A percentile compares a stretch with the other conserved stretches of the same genome.
phyloP scores from a whole-genome alignment of 2,888 invertebrate species.

The Portevinia maculata region DNA sequence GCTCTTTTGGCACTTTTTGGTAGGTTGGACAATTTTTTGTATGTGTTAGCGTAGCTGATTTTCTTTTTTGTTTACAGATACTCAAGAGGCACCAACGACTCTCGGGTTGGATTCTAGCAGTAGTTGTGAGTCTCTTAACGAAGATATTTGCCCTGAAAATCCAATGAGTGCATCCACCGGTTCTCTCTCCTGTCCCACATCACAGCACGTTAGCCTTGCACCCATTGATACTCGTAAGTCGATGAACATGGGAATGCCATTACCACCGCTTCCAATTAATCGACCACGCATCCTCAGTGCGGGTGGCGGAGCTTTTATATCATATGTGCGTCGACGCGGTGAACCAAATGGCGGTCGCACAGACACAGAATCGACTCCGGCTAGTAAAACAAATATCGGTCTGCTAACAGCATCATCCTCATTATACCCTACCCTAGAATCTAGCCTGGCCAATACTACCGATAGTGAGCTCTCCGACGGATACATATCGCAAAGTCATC shows the following conservation, averaged over 20 bases:
- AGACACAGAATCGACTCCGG: slow-evolving; percentile 81
- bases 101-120: slow-evolving; percentile 92
- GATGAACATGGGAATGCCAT: slow-evolving; percentile 79
- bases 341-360: slow-evolving; percentile 94
- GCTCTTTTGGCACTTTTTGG: slow-evolving; percentile 96
- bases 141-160: slow-evolving; percentile 84
- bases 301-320: slow-evolving; percentile 93
- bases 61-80: slow-evolving; percentile 85
- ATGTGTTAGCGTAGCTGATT: neutral
- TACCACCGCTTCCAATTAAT: slow-evolving; percentile 85
- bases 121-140: slow-evolving; percentile 89
- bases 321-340: slow-evolving; percentile 93
- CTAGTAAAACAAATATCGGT: slow-evolving; percentile 75
- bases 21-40: slow-evolving; percentile 82
- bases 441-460: slow-evolving; percentile 82
- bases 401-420: slow-evolving; percentile 69
- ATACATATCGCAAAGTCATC: slow-evolving; percentile 80
- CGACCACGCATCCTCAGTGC: slow-evolving; percentile 82
- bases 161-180: slow-evolving; percentile 83
- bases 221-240: slow-evolving; percentile 83
- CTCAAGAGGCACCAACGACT: slow-evolving; percentile 96
- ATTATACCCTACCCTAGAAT: slow-evolving; percentile 79
- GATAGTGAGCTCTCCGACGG: slow-evolving; percentile 83
- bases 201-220: slow-evolving; percentile 73
- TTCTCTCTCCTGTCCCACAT: slow-evolving; percentile 83